A percentile compares a stretch with the other conserved stretches of the same genome.
Conservation (phyloP, 2,888 invertebrate species). For the Polietes domitor region DNA sequence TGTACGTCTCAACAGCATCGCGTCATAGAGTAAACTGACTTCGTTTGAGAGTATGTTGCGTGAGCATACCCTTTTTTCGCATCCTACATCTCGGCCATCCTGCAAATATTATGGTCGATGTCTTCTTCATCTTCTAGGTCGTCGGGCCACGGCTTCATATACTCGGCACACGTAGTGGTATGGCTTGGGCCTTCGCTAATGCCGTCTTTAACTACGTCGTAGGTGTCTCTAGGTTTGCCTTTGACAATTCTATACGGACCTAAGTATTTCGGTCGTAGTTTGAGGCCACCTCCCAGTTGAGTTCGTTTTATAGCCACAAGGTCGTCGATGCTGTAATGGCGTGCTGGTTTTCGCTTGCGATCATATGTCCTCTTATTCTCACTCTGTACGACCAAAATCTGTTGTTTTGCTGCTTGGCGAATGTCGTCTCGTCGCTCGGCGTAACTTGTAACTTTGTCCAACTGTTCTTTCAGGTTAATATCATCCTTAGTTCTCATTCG, state of each 20-base stretch:
- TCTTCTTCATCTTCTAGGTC: background rate
- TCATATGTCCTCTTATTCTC: slow-evolving; percentile 54
- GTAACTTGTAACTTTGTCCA: slow-evolving; percentile 45
- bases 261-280: slow-evolving; percentile 40
- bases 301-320: slow-evolving; percentile 51
- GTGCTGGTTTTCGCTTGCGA: slow-evolving; percentile 39
- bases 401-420: slow-evolving; percentile 38
- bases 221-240: slow-evolving; percentile 34
- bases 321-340: slow-evolving; percentile 20
- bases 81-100: slow-evolving; percentile 48
- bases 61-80: slow-evolving; percentile 38
- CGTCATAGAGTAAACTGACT: slow-evolving; percentile 2
- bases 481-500: slow-evolving; percentile 58
- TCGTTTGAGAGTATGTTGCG: background rate
- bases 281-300: slow-evolving; percentile 35
- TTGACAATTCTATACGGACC: slow-evolving; percentile 33
- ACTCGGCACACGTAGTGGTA: slow-evolving; percentile 48
- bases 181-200: slow-evolving; percentile 43
- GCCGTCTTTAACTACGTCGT: slow-evolving; percentile 26
- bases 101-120: background rate
- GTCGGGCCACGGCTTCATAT: slow-evolving; percentile 54
- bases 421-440: slow-evolving; percentile 43
- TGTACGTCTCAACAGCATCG: background rate
- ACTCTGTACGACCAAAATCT: slow-evolving; percentile 34
- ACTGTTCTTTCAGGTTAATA: slow-evolving; percentile 36